Evolutionary conservation across 2,797 vertebrate genomes (phyloP), one percentile per base, ranked within the genome.

Genomic region (Pangasius larnaudii): DNA sequence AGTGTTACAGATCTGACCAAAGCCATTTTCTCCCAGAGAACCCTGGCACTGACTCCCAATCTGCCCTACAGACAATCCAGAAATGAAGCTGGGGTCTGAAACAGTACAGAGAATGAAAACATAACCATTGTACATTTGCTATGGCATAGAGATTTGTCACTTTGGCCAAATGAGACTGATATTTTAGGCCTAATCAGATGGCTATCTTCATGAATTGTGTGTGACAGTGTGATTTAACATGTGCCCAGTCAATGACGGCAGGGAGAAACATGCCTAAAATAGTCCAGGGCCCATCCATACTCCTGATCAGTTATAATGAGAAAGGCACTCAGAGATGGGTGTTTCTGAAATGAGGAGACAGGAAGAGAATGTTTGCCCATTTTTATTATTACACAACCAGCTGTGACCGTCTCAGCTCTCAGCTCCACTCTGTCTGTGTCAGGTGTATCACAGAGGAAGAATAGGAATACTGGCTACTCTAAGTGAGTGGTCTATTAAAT

Each of bases 1-100:
- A 24, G 95, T 91, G 89, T 93, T 90, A 86, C 95, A 94, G 78
- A 91, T 87, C 4, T 94, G 91, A 84, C 95, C 93, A 75, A 95
- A 94, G 27, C 92, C 93, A n/a, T 88, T 90, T 49, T 92, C 94
- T 92, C 61, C 95, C 90, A 79, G 94, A 92, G 88, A 87, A 30
- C 88, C 91, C 53, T 85, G 92, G 71, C 72, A 87, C 42, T 86
- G 89, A 58, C 83, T 91, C 56, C 72, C 87, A 81, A 75, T 91
- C 79, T 90, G 91, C 51, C 86, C 88, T 77, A 79, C 85, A 75
- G 85, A 84, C 86, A 87, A 86, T 78, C 85, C 87, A 71, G 85
- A 87, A 85, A 89, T 83, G 67, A 91, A 88, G 24, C 88, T 87
- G 61, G 87, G 75, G 5, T 87, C 91, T 90, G 61, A 49, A 59